Base-by-base conservation (phyloP, 2,797 vertebrate species). In the Trachops cirrhosus region DNA sequence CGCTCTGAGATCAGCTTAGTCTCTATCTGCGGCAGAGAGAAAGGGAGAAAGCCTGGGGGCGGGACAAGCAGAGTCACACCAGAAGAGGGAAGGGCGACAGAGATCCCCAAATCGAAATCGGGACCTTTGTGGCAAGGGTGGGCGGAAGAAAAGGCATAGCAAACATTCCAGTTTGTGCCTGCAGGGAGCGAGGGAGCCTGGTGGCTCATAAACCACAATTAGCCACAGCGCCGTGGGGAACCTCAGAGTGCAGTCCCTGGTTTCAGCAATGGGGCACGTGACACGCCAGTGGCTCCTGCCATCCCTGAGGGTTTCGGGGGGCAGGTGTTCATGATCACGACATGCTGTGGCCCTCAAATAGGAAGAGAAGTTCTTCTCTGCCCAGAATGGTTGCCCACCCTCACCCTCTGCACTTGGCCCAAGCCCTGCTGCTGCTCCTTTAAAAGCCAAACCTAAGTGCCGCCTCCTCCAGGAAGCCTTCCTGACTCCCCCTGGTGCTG, bases 21-120 rank as follows among this genome's bases (percentile, higher is more conserved):
- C 95, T 93, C 85, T 37, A 70, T 92, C n/a, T n/a, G n/a, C 93
- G 86, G 93, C 95, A 84, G 87, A 85, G 0, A 41, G 92, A 95
- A 75, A 73, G 83, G 48, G 84, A 87, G 71, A 64, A 32, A 2
- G 41, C 41, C 89, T 0, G 1, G 70, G 91, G 80, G 62, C 57
- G 73, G 32, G 50, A 54, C 44, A 6, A n/a, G 87, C 34, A 88
- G 86, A 34, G 16, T 59, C 44, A 24, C 67, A 14, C 54, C 5
- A 4, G 91, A 52, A 89, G 57, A 62, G 19, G 62, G 34, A 59
- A 92, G 74, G 68, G 54, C 7, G 86, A 34, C 88, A 32, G 52
- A 82, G 77, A 26, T 14, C 62, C 83, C 93, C 85, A 1, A 0
- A 50, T 86, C 59, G 19, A 84, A 86, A 64, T 22, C 2, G 1